A percentile compares a stretch with the other conserved stretches of the same genome.
These are phyloP conservation scores for Axea sp. DNA, from an alignment of 2,888 invertebrate genomes.

Conservation along the genomic window DNA sequence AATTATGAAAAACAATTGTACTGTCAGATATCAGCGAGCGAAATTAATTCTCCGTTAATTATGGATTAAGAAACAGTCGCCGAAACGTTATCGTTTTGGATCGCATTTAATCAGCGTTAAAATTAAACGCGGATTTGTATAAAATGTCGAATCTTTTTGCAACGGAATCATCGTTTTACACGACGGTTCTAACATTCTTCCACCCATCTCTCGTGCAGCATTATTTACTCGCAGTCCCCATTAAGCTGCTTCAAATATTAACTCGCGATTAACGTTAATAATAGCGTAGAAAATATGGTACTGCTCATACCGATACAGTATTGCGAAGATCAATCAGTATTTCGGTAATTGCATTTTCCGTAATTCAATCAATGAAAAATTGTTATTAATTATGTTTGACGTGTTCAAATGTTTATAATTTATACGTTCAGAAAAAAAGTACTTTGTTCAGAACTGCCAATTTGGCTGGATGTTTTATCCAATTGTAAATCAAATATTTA, in stretches of 20 bases:
- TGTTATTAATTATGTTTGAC: too few species aligned
- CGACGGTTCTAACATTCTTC: slow-evolving; percentile 63
- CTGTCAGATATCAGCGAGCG: background rate
- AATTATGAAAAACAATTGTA: slow-evolving; percentile 47
- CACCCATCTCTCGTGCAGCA: slow-evolving; percentile 68
- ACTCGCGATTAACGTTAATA: slow-evolving; percentile 76
- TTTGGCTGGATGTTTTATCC: too few species aligned
- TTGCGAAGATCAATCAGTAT: slow-evolving; percentile 45
- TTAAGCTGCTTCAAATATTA: slow-evolving; percentile 77
- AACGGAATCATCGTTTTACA: slow-evolving; percentile 6
- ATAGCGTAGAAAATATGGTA: slow-evolving; percentile 69
- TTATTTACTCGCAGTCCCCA: slow-evolving; percentile 73
- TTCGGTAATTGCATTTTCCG: slow-evolving; percentile 26
- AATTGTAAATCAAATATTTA: too few species aligned
- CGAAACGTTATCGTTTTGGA: too few species aligned
- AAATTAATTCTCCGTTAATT: slow-evolving; percentile 2
- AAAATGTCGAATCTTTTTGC: slow-evolving; percentile 49
- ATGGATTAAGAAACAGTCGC: background rate
- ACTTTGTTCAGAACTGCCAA: too few species aligned
- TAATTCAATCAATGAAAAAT: slow-evolving; percentile 12
- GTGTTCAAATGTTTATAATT: too few species aligned
- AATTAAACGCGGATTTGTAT: background rate
- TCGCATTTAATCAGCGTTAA: slow-evolving; percentile 5
- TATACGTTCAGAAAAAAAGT: too few species aligned
- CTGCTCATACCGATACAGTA: slow-evolving; percentile 62